phyloP scores from a whole-genome alignment of 92 coral and sea anemone genomes.

The Galaxea fascicularis region DNA sequence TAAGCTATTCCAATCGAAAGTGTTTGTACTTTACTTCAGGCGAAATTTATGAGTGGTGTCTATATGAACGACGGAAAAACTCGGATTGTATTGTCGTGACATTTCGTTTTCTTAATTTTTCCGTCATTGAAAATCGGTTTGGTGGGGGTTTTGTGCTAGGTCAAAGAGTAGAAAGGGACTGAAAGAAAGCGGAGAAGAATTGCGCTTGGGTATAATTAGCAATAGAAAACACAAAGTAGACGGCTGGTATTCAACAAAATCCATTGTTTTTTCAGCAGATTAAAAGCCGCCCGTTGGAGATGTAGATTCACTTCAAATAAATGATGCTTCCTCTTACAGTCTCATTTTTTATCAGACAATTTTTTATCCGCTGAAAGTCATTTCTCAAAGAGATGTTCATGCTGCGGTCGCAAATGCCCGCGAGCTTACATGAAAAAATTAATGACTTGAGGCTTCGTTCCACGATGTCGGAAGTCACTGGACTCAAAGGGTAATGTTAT shows the following conservation, averaged over 20 bases:
- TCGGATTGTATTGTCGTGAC: conserved; percentile 18
- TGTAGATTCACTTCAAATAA: neutral
- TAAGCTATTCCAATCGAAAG: conserved; percentile 81
- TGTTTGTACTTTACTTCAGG: conserved; percentile 79
- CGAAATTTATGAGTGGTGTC: conserved; percentile 75
- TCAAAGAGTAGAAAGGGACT: neutral
- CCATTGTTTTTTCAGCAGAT: conserved; percentile 72
- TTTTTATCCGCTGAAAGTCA: neutral
- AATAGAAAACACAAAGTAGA: conserved; percentile 30
- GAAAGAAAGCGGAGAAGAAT: conserved; percentile 18
- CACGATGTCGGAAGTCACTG: conserved; percentile 67
- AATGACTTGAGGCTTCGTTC: conserved; percentile 31
- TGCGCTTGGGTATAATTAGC: conserved; percentile 36
- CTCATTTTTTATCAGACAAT: neutral
- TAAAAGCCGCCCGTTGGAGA: conserved; percentile 68
- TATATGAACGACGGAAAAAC: conserved; percentile 15
- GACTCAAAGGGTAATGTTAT: conserved; percentile 93
- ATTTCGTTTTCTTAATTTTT: conserved; percentile 3
- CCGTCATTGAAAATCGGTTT: conserved; percentile 19
- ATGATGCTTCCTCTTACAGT: conserved; percentile 1
- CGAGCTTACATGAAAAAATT: neutral
- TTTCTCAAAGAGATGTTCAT: neutral
- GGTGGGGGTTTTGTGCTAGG: conserved; percentile 3
- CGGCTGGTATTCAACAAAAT: conserved; percentile 61
- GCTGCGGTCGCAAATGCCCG: neutral